These are phyloP conservation scores for Eptatretus atami DNA, from an alignment of 2,797 vertebrate genomes.

Conservation along the genomic window DNA sequence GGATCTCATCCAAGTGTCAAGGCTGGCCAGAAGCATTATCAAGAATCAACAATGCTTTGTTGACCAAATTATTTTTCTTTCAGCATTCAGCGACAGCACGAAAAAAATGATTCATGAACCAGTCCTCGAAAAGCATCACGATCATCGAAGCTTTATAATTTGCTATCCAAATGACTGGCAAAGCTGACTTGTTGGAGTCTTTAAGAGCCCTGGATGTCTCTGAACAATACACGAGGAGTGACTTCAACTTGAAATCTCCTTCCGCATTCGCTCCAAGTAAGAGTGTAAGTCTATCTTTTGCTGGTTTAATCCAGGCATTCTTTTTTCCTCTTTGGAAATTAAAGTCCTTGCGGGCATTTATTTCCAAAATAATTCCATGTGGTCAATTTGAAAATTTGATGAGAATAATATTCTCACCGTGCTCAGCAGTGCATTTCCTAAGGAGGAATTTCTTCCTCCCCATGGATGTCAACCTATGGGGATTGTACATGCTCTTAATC, in stretches of 20 bases:
- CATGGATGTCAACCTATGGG: too few relatives aligned
- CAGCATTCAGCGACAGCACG: neutral
- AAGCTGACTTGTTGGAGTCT: neutral
- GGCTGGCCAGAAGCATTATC: too few relatives aligned
- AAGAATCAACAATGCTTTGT: neutral
- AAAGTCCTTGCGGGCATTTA: too few relatives aligned
- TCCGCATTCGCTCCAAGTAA: neutral
- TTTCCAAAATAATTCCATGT: too few relatives aligned
- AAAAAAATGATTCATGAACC: neutral
- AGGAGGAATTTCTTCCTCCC: too few relatives aligned
- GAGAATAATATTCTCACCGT: too few relatives aligned
- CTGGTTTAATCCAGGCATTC: too few relatives aligned
- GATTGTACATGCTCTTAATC: too few relatives aligned
- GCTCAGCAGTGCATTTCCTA: too few relatives aligned
- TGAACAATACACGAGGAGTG: neutral
- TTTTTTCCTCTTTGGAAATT: too few relatives aligned
- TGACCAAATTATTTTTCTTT: neutral
- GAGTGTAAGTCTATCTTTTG: neutral
- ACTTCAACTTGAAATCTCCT: conserved; percentile 2
- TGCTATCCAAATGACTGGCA: neutral
- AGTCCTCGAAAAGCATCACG: neutral
- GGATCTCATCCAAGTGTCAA: too few relatives aligned
- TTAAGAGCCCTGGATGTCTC: neutral
- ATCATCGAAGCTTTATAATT: neutral
- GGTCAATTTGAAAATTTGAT: too few relatives aligned